A percentile compares a stretch with the other conserved stretches of the same genome.
These are phyloP conservation scores for Phoenoteleia sp. DNA, from an alignment of 2,888 invertebrate species.

Conservation along the genomic window DNA sequence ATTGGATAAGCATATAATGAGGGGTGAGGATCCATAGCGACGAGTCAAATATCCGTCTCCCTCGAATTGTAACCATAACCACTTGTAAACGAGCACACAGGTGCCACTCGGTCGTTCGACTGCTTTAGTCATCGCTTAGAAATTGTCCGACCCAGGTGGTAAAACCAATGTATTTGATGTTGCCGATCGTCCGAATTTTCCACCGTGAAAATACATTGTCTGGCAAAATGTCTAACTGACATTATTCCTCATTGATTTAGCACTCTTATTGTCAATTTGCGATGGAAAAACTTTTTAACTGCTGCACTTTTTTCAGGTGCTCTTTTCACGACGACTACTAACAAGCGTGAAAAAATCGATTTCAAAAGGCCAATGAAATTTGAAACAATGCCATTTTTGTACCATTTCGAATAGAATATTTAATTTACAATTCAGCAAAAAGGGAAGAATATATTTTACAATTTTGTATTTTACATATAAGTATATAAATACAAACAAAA, in stretches of 20 bases:
- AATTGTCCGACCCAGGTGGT: constrained; percentile 62
- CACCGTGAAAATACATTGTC: not conserved
- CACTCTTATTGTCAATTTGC: constrained; percentile 2
- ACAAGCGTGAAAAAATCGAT: too few species aligned
- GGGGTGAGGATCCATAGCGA: constrained; percentile 13
- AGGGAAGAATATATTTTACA: too few species aligned
- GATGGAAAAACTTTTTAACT: not conserved
- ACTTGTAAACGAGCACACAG: constrained; percentile 50
- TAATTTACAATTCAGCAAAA: too few species aligned
- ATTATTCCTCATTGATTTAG: constrained; percentile 18
- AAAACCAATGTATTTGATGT: constrained; percentile 31
- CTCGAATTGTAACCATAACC: constrained; percentile 21
- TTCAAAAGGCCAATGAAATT: too few species aligned
- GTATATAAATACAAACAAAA: too few species aligned
- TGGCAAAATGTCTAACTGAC: not conserved
- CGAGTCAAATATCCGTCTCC: constrained; percentile 24
- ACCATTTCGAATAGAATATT: too few species aligned
- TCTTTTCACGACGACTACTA: too few species aligned
- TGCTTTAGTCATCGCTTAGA: constrained; percentile 41
- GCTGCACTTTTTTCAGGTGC: not conserved
- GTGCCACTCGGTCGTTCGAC: constrained; percentile 37
- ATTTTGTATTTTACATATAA: too few species aligned
- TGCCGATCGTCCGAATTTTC: constrained; percentile 53
- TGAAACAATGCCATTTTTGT: too few species aligned
- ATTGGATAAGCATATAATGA: constrained; percentile 35